These are phyloP conservation scores for Drosophila affinis DNA, from an alignment of 2,888 invertebrate species.

Conservation along the genomic window DNA sequence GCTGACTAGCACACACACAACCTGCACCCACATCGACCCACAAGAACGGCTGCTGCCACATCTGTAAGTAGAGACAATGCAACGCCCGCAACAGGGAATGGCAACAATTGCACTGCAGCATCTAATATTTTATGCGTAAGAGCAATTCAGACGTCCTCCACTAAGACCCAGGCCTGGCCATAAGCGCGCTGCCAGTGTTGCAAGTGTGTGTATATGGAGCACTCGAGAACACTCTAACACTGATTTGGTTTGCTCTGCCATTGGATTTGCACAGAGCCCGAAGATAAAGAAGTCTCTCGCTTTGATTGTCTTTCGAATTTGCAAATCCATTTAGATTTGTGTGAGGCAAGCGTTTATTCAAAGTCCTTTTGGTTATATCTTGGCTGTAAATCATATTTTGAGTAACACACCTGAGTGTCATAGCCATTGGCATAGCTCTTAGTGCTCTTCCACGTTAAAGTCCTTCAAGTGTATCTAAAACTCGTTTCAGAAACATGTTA, in stretches of 20 bases:
- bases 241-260: constrained; percentile 12
- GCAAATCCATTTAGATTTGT: constrained; percentile 30
- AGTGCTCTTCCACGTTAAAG: too few relatives aligned
- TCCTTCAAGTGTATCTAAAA: neutral
- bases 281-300: neutral
- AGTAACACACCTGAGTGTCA: too few relatives aligned
- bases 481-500: neutral
- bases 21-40: neutral
- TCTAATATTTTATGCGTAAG: constrained; percentile 79
- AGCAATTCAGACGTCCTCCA: constrained; percentile 40
- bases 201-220: constrained; percentile 12
- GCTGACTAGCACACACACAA: constrained; percentile 49
- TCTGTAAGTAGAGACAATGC: constrained; percentile 60
- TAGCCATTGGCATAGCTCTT: too few relatives aligned
- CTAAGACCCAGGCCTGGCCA: constrained; percentile 11
- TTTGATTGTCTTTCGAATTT: constrained; percentile 22
- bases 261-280: constrained; percentile 12
- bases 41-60: neutral
- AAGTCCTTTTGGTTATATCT: neutral
- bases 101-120: constrained; percentile 76
- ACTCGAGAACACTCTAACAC: constrained; percentile 21
- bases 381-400: too few relatives aligned
- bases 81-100: constrained; percentile 70
- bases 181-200: constrained; percentile 16
- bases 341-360: neutral